Evolutionary conservation across 2,888 invertebrate genomes (phyloP).

Genomic region (Protula sp.): DNA sequence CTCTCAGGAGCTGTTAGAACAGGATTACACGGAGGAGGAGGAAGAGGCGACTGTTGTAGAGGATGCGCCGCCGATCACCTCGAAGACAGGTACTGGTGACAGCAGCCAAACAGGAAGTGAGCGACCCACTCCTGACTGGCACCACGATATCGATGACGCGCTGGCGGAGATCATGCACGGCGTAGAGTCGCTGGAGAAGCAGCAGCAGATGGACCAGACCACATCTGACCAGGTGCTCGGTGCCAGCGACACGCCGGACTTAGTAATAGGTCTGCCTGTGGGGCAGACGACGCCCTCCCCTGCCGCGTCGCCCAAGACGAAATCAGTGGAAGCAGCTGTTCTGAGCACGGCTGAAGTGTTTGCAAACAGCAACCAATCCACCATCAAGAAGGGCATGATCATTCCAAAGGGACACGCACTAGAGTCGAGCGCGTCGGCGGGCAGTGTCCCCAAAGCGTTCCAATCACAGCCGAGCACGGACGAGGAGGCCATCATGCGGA

Average conservation of each 20-base stretch:
- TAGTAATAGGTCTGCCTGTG: conserved; percentile 51
- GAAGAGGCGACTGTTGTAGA: conserved; percentile 6
- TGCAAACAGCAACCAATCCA: conserved; percentile 73
- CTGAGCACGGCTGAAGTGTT: conserved; percentile 69
- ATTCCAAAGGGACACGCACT: conserved; percentile 14
- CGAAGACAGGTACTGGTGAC: conserved; percentile 7
- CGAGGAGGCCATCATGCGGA: neutral
- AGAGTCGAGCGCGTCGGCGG: neutral
- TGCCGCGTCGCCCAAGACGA: neutral
- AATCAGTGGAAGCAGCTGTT: conserved; percentile 16
- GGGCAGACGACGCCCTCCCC: conserved; percentile 31
- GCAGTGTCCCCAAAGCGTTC: neutral
- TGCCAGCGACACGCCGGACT: conserved; percentile 42
- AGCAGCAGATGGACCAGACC: conserved; percentile 28
- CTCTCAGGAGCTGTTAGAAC: too few species aligned
- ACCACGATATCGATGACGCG: conserved; percentile 49
- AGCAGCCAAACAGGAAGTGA: conserved; percentile 14
- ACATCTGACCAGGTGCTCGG: neutral
- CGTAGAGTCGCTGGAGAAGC: conserved; percentile 46
- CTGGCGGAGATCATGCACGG: conserved; percentile 53
- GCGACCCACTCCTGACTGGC: conserved; percentile 21
- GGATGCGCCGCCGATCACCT: conserved; percentile 4
- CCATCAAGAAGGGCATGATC: conserved; percentile 63
- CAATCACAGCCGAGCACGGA: neutral
- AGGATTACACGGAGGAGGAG: conserved; percentile 1